Evolutionary conservation across 2,797 vertebrate genomes (phyloP).

Genomic region (Podargus strigoides): DNA sequence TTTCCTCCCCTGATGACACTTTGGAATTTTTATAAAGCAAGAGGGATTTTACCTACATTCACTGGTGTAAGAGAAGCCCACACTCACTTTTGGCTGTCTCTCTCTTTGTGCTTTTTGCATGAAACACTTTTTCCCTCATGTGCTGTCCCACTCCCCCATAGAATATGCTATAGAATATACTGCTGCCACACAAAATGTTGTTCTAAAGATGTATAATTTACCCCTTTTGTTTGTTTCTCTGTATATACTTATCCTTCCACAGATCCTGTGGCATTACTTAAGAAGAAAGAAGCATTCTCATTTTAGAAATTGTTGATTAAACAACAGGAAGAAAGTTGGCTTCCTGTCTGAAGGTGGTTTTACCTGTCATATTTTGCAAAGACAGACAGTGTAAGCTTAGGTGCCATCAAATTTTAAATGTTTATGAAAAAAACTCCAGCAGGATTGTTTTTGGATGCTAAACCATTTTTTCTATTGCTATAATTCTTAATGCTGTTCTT

Average conservation of each 20-base stretch:
- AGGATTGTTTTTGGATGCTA: not conserved
- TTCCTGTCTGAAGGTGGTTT: constrained; percentile 76
- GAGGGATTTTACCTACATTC: constrained; percentile 79
- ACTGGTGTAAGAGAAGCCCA: constrained; percentile 71
- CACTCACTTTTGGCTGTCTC: constrained; percentile 53
- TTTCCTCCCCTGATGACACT: constrained; percentile 85
- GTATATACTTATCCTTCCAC: not conserved
- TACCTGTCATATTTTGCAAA: constrained; percentile 57
- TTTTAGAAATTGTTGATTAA: constrained; percentile 71
- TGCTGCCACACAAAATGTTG: not conserved
- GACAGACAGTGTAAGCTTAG: not conserved
- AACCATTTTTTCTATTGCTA: not conserved
- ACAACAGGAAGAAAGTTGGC: constrained; percentile 78
- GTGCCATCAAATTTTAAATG: not conserved
- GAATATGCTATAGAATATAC: not conserved
- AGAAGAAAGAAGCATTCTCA: constrained; percentile 39
- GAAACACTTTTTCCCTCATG: constrained; percentile 76
- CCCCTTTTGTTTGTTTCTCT: not conserved
- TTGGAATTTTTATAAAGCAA: constrained; percentile 83
- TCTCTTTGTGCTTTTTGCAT: constrained; percentile 64
- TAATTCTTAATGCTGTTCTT: not conserved
- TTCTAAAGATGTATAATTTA: not conserved
- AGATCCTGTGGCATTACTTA: not conserved
- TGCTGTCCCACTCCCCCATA: constrained; percentile 35
- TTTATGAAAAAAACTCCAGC: not conserved